Evolutionary conservation across 2,797 vertebrate genomes (phyloP), one percentile per base, ranked within the genome.

Genomic region (Galaxias olidus): DNA sequence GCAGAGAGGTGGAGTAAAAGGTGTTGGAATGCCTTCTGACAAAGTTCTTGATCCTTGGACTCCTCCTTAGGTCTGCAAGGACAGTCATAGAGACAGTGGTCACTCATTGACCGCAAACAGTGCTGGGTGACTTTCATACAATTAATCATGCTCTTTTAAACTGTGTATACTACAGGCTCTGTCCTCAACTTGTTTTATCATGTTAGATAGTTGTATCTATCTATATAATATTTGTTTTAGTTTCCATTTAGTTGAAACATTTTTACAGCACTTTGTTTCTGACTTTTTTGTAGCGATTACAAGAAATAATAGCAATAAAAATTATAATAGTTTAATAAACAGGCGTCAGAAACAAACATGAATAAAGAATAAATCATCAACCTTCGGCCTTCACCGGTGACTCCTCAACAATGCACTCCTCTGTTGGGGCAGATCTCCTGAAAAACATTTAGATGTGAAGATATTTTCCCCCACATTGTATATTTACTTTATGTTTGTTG

Each of bases 381-480:
- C 97, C 94, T 63, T 77, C 81, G 60, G 87, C 74, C 87, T 96
- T 99, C 42, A 94, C 87, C 64, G 98, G 98, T 52, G 98, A 98
- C 77, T 99, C 98, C 78, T 99, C 97, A 47, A 99, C 94, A 56
- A 98, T 76, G 53, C 74, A 83, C 15, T 91, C 73, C n/a, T 93
- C 92, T 67, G 75, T 85, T 49, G 91, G 87, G 61, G 88, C 90
- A 48, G 94, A 94, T 52, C 83, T 92, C 82, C 98, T 98, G 72
- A 51, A 83, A 84, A 41, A 61, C n/a, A 30, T n/a, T 13, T 40
- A 73, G 13, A 19, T 0, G 10, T 43, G 44, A 54, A 11, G 13
- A 40, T n/a, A 40, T 48, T 30, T 1, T 19, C 8, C 53, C 53
- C 53, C 13, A 53, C 8, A 1, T 11, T 5, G 51, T 10, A 54